These are phyloP conservation scores for Lepidurus packardi DNA, from an alignment of 1,140 invertebrate genomes.

Conservation along the genomic window DNA sequence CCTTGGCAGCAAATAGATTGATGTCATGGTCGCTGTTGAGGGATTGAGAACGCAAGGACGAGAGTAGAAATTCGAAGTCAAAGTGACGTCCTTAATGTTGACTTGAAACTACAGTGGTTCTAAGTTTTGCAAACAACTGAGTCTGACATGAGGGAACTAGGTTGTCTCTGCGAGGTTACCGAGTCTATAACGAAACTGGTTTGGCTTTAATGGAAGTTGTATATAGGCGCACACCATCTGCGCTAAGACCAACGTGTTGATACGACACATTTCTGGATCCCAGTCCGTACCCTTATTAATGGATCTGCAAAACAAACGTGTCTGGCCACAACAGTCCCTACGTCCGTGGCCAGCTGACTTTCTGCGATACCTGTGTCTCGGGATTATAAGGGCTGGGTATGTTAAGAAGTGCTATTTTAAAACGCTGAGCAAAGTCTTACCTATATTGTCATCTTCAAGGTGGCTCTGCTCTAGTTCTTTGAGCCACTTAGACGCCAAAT, in stretches of 20 bases:
- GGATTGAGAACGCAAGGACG: neutral
- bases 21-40: conserved; percentile 14
- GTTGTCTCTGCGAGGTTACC: neutral
- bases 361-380: no score
- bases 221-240: no score
- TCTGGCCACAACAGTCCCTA: no score
- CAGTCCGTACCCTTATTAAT: no score
- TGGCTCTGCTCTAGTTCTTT: conserved; percentile 18
- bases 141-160: neutral
- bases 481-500: neutral
- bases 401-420: no score
- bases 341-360: no score
- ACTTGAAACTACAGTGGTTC: neutral
- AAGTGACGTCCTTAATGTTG: neutral
- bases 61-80: neutral
- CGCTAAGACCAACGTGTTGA: no score
- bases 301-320: no score
- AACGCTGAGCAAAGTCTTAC: neutral
- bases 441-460: neutral
- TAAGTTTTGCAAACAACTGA: neutral
- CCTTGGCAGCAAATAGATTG: neutral
- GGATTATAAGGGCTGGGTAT: no score
- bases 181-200: neutral
- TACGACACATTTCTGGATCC: no score
- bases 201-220: neutral